Evolutionary conservation across 2,113 vertebrate genomes (phyloP), one percentile per base, ranked within the genome.

Genomic region (Acanthochromis polyacanthus): DNA sequence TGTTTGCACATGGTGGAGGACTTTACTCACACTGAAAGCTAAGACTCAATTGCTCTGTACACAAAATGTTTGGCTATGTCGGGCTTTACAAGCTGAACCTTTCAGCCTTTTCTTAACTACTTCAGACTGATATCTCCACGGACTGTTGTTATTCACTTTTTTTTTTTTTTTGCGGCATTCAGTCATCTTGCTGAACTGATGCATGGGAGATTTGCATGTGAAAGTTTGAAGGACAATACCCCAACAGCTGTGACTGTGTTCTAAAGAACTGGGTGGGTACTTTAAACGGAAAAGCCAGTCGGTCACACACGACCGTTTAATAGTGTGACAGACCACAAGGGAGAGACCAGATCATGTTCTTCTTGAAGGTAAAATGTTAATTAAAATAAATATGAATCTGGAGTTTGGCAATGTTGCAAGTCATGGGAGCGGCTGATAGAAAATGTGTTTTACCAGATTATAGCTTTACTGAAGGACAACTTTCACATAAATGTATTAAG

Each of bases 1-100:
- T 91, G 90, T 93, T 93, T 94, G 91, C 90, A 80, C 82, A 93
- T 93, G 92, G 94, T 60, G 93, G 92, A 91, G 92, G 87, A 92
- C 91, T 92, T 92, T 88, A 91, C 86, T 87, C 77, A 56, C 81
- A 48, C 83, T 70, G 79, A 84, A 81, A 79, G 79, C 91, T 69
- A 46, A 64, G 68, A 74, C 80, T 75, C 20, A 46, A 86, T 87
- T 62, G 80, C 83, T 89, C 58, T 89, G 89, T 81, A 89, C 88
- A 93, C 88, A 92, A 71, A 75, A 59, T 11, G 59, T 76, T 76
- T 74, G 63, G 66, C 66, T 71, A 10, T 63, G 60, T 81, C 80
- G 70, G 75, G 50, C 78, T 76, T 70, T 17, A 59, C 46, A 10
- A 32, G 74, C 32, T 28, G 11, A 55, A 28, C 69, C 67, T 56